Evolutionary conservation across 37 sponge, comb jelly and placozoan species (phyloP).

Genomic region (Bolinopsis microptera): DNA sequence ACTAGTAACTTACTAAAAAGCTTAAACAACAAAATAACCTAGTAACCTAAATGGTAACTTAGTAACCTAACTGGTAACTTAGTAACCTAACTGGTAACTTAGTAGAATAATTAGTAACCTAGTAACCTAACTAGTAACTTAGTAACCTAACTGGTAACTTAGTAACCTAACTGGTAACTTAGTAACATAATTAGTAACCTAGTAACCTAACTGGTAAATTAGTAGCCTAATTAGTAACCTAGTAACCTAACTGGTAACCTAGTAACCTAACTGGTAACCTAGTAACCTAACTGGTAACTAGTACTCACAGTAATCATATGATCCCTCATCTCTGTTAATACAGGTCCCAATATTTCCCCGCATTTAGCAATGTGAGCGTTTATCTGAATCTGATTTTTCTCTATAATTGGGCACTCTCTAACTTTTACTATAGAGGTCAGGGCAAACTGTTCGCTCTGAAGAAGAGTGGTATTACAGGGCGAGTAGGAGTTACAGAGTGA

Average conservation of each 20-base stretch:
- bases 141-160: background rate
- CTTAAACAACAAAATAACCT: too few species aligned
- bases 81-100: background rate
- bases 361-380: background rate
- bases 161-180: background rate
- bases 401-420: background rate
- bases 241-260: background rate
- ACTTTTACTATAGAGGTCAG: background rate
- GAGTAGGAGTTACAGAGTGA: background rate
- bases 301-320: background rate
- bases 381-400: background rate
- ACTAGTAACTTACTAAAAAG: too few species aligned
- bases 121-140: background rate
- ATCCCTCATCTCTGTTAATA: background rate
- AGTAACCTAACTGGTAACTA: background rate
- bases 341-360: background rate
- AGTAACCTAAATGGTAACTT: background rate
- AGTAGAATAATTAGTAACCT: background rate
- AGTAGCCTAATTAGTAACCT: background rate
- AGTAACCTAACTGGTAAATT: background rate
- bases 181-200: background rate
- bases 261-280: background rate
- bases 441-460: constrained; percentile 8
- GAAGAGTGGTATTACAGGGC: background rate
- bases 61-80: background rate